Evolutionary conservation across 2,888 invertebrate species (phyloP).

Genomic region (Lithophane leautieri): DNA sequence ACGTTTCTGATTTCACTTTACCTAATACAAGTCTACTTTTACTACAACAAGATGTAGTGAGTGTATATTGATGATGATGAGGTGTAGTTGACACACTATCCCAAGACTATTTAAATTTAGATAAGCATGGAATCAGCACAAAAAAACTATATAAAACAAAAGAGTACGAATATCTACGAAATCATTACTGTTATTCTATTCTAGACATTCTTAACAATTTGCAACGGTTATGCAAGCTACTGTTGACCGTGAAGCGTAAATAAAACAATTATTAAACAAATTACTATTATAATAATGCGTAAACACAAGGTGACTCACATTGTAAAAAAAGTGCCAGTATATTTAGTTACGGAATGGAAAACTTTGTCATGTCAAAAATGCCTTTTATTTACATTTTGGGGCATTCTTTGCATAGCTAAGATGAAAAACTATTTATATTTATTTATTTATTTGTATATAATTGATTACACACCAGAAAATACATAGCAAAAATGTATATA

Average conservation of each 20-base stretch:
- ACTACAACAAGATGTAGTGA: not conserved
- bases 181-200: constrained; percentile 17
- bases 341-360: constrained; percentile 42
- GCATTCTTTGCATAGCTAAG: constrained; percentile 28
- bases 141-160: constrained; percentile 32
- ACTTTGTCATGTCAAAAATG: constrained; percentile 4
- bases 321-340: constrained; percentile 18
- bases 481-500: no score
- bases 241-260: constrained; percentile 55
- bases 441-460: no score
- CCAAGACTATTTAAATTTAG: not conserved
- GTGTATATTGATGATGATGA: no score
- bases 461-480: no score
- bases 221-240: constrained; percentile 38
- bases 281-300: constrained; percentile 46
- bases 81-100: not conserved
- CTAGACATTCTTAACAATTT: constrained; percentile 44
- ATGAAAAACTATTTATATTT: not conserved
- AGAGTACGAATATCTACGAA: constrained; percentile 1
- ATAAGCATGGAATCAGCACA: constrained; percentile 1
- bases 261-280: constrained; percentile 57
- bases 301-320: constrained; percentile 42
- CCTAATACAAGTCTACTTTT: constrained; percentile 12
- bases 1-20: not conserved
- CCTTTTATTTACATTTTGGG: constrained; percentile 17